A percentile compares a stretch with the other conserved stretches of the same genome.
Conservation (phyloP, 1,140 invertebrate genomes). For the Aphidius gifuensis region DNA sequence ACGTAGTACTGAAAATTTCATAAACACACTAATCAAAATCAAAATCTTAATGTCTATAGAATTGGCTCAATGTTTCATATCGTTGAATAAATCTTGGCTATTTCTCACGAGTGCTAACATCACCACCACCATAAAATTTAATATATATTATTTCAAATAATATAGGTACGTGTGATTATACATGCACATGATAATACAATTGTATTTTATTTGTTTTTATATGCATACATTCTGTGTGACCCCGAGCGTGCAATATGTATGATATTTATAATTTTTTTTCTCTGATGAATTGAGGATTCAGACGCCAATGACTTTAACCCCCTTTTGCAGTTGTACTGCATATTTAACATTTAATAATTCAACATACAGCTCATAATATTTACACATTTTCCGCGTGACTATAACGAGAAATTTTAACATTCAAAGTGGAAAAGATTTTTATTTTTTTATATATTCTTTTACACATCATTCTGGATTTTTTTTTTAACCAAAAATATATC, state of each 20-base stretch:
- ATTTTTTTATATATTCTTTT: no score
- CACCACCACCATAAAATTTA: no score
- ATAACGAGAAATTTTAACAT: no score
- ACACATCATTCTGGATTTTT: no score
- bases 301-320: constrained; percentile 17
- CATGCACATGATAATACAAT: neutral
- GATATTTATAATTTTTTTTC: neutral
- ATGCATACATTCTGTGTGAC: neutral
- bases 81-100: constrained; percentile 16
- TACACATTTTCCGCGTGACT: no score
- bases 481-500: no score
- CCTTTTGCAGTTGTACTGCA: neutral
- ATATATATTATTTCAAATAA: no score
- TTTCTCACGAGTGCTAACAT: constrained; percentile 10
- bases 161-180: no score
- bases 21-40: no score
- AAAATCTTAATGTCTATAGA: no score
- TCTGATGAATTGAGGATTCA: constrained; percentile 18
- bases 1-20: no score
- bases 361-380: neutral
- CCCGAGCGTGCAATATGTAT: constrained; percentile 8
- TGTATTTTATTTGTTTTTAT: neutral
- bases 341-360: neutral
- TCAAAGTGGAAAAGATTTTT: no score
- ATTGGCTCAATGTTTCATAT: neutral